Base-by-base conservation (phyloP, 2,113 vertebrate genomes). In the Epinephelus lanceolatus region DNA sequence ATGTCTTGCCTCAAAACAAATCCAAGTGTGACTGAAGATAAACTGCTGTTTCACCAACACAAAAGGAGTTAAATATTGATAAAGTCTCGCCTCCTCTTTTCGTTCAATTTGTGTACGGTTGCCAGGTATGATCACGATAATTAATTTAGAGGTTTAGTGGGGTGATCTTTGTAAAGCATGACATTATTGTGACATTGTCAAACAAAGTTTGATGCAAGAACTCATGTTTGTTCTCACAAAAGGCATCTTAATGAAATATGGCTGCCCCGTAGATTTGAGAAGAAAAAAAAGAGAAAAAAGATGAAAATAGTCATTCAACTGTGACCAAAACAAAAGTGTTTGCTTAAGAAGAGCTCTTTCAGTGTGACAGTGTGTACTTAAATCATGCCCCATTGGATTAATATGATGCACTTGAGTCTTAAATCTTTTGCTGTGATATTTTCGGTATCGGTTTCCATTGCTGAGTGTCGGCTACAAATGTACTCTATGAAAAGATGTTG, bases 391-490 rank as follows among this genome's bases (percentile, higher is more conserved):
- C 60, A 45, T 81, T 88, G 59, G 81, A 91, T 78, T 71, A 65
- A 90, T 86, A 84, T 68, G 80, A 92, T 92, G 91, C 94, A 94
- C 94, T 94, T 93, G 79, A 93, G 92, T 95, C 92, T 94, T 94
- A 93, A 92, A 88, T 81, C 76, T 81, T 88, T 93, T 89, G 87
- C 91, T 94, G 91, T 93, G 87, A 93, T 92, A 84, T 86, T 87
- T 88, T 83, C 11, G 19, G 81, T 86, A 81, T 85, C 66, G 30
- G 66, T 88, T 91, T 88, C 67, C 83, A 89, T 85, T 87, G 84
- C 83, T 89, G 68, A 85, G 68, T 81, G 78, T 81, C 63, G 53
- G 71, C 86, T 72, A 77, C 62, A 85, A 71, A 83, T 83, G 79
- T 88, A 70, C 72, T 88, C 42, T 83, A 61, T 83, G 63, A 87